phyloP scores from a whole-genome alignment of 2,888 invertebrate genomes.

The Abscondita cerata region DNA sequence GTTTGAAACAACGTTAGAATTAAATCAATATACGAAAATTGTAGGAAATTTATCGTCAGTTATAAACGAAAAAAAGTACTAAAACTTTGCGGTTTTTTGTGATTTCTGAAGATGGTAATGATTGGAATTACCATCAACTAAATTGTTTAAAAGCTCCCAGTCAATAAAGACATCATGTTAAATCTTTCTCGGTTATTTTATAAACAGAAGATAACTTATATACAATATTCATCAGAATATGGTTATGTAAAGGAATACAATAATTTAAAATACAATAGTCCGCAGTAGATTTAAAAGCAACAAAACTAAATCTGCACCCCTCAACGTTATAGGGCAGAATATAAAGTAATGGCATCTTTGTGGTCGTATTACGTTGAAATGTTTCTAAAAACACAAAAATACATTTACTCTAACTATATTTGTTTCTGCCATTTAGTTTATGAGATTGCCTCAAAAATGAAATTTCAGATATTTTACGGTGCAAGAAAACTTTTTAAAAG shows the following conservation, averaged over 20 bases:
- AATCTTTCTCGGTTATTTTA: too few relatives aligned
- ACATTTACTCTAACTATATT: conserved; percentile 58
- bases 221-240: conserved; percentile 1
- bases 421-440: conserved; percentile 58
- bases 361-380: conserved; percentile 47
- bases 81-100: too few relatives aligned
- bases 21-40: too few relatives aligned
- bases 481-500: conserved; percentile 48
- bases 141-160: too few relatives aligned
- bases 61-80: too few relatives aligned
- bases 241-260: conserved; percentile 23
- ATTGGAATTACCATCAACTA: too few relatives aligned
- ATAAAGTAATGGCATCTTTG: conserved; percentile 56
- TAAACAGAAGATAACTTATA: too few relatives aligned
- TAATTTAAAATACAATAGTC: conserved; percentile 29
- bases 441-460: conserved; percentile 53
- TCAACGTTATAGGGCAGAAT: conserved; percentile 48
- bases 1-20: too few relatives aligned
- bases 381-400: conserved; percentile 57
- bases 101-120: too few relatives aligned
- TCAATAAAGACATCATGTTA: too few relatives aligned
- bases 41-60: too few relatives aligned
- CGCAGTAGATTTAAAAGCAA: conserved; percentile 39
- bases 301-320: conserved; percentile 34
- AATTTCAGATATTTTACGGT: conserved; percentile 52